Percentiles rank a stretch among this genome's conserved stretches.
Evolutionary conservation across 2,113 vertebrate species (phyloP).

Genomic region (Mirza zaza): DNA sequence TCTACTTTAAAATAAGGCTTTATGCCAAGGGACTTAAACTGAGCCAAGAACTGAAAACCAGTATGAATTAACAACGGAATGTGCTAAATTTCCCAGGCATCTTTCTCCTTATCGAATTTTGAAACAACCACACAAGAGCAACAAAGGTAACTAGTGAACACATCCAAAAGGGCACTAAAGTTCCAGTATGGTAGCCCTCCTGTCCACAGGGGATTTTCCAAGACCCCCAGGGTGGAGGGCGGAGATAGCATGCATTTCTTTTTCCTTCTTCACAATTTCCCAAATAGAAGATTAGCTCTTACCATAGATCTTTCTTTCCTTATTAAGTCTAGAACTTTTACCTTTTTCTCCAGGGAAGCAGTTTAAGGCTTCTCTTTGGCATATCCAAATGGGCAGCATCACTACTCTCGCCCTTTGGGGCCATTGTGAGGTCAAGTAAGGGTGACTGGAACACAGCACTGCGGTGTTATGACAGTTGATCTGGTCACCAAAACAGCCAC

Average conservation of each 20-base stretch:
- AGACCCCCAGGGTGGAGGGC: background rate
- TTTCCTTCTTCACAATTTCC: background rate
- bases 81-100: background rate
- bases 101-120: background rate
- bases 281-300: background rate
- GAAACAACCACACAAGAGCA: background rate
- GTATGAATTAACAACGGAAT: background rate
- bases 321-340: background rate
- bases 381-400: background rate
- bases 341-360: background rate
- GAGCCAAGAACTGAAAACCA: background rate
- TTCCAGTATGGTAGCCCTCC: background rate
- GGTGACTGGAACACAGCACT: background rate
- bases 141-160: background rate
- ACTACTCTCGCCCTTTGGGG: background rate
- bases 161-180: background rate
- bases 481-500: background rate
- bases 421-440: background rate
- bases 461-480: rapidly evolving
- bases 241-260: background rate
- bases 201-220: background rate
- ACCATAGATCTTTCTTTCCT: background rate
- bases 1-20: background rate
- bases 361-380: background rate
- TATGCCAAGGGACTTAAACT: background rate